Evolutionary conservation across 2,797 vertebrate species (phyloP).

Genomic region (Alosa sapidissima): DNA sequence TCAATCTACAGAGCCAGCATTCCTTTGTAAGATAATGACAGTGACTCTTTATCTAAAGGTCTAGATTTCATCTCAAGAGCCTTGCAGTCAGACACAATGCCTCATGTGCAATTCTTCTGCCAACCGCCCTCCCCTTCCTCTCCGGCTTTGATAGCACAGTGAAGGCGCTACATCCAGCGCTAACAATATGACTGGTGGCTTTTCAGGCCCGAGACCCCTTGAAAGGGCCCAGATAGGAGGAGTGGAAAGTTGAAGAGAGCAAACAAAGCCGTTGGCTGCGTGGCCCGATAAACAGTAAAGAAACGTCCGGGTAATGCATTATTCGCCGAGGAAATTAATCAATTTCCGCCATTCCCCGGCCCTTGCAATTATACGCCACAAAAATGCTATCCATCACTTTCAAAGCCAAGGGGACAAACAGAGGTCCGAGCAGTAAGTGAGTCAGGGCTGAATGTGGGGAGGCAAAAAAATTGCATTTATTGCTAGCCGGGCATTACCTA

Average conservation of each 20-base stretch:
- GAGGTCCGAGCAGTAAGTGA: constrained; percentile 64
- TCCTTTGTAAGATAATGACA: constrained; percentile 23
- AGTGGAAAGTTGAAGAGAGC: constrained; percentile 59
- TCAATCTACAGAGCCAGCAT: constrained; percentile 22
- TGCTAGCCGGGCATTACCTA: constrained; percentile 76
- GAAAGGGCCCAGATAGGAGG: constrained; percentile 53
- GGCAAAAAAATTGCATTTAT: constrained; percentile 75
- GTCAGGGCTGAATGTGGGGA: constrained; percentile 64
- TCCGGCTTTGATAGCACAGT: constrained; percentile 47
- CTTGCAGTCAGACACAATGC: constrained; percentile 42
- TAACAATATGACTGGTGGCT: constrained; percentile 44
- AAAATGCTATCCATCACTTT: constrained; percentile 73
- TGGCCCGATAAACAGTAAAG: constrained; percentile 65
- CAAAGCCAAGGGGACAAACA: constrained; percentile 66
- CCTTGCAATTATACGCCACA: constrained; percentile 71
- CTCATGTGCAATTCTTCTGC: constrained; percentile 38
- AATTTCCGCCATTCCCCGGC: constrained; percentile 59
- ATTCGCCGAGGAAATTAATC: constrained; percentile 66
- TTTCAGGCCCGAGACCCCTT: constrained; percentile 46
- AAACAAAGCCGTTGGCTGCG: constrained; percentile 66
- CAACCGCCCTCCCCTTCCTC: constrained; percentile 37
- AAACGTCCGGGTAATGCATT: constrained; percentile 62
- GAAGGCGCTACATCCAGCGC: constrained; percentile 34
- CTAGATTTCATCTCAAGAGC: constrained; percentile 35
- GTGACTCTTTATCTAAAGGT: constrained; percentile 23